Evolutionary conservation across 2,888 invertebrate genomes (phyloP).

Genomic region (Escarpia spicata): DNA sequence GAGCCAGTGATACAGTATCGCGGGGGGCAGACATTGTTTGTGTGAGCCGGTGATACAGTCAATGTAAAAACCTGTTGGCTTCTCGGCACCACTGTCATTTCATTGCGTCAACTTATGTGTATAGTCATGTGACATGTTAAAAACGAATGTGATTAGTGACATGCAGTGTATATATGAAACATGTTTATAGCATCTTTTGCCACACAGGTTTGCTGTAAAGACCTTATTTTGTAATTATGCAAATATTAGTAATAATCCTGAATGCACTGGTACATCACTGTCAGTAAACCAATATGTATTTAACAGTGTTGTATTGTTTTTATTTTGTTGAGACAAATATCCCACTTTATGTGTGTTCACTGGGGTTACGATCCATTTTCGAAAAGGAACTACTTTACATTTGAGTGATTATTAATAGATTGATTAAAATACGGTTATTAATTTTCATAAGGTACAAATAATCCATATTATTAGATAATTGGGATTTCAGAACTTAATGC

Average conservation of each 20-base stretch:
- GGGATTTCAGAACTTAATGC: not conserved
- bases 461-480: not conserved
- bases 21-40: too few species aligned
- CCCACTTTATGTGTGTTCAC: not conserved
- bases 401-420: not conserved
- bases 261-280: not conserved
- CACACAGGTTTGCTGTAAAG: slow-evolving; percentile 13
- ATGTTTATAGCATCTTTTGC: slow-evolving; percentile 16
- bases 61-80: not conserved
- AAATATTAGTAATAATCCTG: not conserved
- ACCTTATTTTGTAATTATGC: slow-evolving; percentile 3
- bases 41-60: too few species aligned
- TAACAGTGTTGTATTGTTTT: not conserved
- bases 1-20: too few species aligned
- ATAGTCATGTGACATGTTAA: not conserved
- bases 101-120: not conserved
- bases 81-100: not conserved
- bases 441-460: not conserved
- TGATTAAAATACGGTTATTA: not conserved
- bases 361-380: not conserved
- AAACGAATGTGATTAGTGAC: not conserved
- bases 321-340: not conserved
- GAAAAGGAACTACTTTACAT: not conserved
- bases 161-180: not conserved
- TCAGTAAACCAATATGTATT: not conserved